Evolutionary conservation across 2,888 invertebrate genomes (phyloP), one percentile per base, ranked within the genome.

Genomic region (Hartigia nigra): DNA sequence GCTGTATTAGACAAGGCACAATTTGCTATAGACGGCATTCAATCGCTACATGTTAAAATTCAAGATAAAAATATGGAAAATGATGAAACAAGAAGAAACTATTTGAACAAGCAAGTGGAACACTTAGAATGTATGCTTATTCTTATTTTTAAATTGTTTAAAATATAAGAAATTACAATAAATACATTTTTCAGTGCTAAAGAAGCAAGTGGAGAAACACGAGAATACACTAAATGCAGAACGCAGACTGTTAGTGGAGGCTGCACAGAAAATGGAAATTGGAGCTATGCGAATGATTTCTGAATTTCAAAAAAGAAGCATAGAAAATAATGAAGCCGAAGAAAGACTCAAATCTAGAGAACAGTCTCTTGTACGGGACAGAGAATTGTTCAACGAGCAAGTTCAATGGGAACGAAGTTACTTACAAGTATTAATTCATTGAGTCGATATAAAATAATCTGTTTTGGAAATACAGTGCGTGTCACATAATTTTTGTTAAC

Each of bases 331-430:
- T 34, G 87, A 90, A 72, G 80, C 82, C 31, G 87, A 90, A 83
- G 87, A 88, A 76, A 85, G 83, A 70, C 77, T 90, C 14, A 88
- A 85, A 77, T 85, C 82, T 23, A 85, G 83, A 78, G 88, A 90
- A 81, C 83, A 86, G 69, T 79, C 82, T 12, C 80, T 91, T 12
- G 78, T 87, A 3, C 86, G 82, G 37, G 91, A 91, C 74, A 88
- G 86, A 81, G 88, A 91, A 84, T 83, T 90, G 34, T 88, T 91
- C 55, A 85, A 87, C 78, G 88, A 91, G 70, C 90, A 90, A 81
- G 85, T 86, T 31, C 88, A 88, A 39, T 91, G 89, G 90, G 91
- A 91, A 79, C 84, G 86, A 23, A 83, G 86, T 78, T 84, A 88
- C 82, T 82, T 90, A 76, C 86, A 88, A 82, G 88, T 87, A 78